A percentile compares a stretch with the other conserved stretches of the same genome.
Evolutionary conservation across 2,113 vertebrate species (phyloP).

Genomic region (Istiophorus platypterus): DNA sequence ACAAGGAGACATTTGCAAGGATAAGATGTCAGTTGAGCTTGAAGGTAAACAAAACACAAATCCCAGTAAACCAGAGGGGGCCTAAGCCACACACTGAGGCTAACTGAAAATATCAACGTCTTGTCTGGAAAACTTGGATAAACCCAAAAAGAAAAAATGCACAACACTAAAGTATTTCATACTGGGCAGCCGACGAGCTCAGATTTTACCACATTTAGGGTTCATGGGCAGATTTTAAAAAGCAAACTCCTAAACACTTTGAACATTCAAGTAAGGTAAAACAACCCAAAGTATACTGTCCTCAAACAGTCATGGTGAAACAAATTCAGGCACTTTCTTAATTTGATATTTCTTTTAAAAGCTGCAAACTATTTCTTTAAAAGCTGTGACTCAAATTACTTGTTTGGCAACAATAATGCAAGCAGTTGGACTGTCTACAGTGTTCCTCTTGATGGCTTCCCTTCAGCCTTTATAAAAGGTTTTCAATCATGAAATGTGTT

Average conservation of each 20-base stretch:
- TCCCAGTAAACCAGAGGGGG: conserved; percentile 60
- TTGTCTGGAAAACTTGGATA: conserved; percentile 66
- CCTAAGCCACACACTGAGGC: conserved; percentile 51
- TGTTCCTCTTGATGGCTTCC: conserved; percentile 74
- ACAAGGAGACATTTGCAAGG: conserved; percentile 69
- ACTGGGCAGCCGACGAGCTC: conserved; percentile 71
- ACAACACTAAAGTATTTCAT: conserved; percentile 63
- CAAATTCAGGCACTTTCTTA: conserved; percentile 99
- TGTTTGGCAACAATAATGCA: conserved; percentile 88
- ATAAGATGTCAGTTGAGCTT: conserved; percentile 68
- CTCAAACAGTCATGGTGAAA: conserved; percentile 92
- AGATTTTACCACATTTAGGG: conserved; percentile 75
- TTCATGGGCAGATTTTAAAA: conserved; percentile 88
- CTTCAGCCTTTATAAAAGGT: conserved; percentile 77
- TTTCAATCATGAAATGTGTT: conserved; percentile 72
- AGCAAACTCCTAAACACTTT: conserved; percentile 89
- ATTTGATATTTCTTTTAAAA: conserved; percentile 89
- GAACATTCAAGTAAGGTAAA: conserved; percentile 98
- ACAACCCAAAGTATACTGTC: conserved; percentile 85
- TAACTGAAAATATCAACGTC: conserved; percentile 52
- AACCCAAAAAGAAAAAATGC: conserved; percentile 5
- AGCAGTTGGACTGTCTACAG: conserved; percentile 69
- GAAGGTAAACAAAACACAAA: conserved; percentile 77
- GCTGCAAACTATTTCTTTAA: conserved; percentile 76
- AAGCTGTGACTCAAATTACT: conserved; percentile 81